Base-by-base conservation (phyloP, 64 coral and sea anemone genomes). In the Acropora yongei region DNA sequence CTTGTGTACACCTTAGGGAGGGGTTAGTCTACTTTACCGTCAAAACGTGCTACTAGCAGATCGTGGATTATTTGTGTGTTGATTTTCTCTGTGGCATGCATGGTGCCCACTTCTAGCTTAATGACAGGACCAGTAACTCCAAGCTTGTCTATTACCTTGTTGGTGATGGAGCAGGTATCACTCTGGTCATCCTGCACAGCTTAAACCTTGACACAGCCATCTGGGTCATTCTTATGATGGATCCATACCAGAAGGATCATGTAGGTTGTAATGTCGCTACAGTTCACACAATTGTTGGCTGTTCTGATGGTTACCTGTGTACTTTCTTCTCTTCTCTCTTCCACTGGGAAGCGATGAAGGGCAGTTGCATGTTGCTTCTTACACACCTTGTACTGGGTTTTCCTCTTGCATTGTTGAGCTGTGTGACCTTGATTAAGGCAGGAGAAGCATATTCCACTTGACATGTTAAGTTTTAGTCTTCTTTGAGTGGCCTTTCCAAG, bases 161-260 rank as follows among this genome's bases (percentile, higher is more conserved):
- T 41, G 0, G 95, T 97, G 4, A 97, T 47, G 41, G 93, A 96
- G 11, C 91, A 93, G 16, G 86, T 93, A 63, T 93, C 78, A 6
- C 92, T 89, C 72, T 90, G 91, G n/a, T 96, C 91, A 65, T 96
- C 95, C 5, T 93, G 67, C 4, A 96, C 81, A 0, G 95, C 95
- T 7, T 93, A 96, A 0, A 88, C 83, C 14, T 74, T 17, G 6
- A 93, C 47, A 47, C 84, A 57, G 1, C 43, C 17, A 13, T 88
- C 72, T 2, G 80, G 87, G 13, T 90, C 80, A 12, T 80, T 46
- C 76, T 96, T 71, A 88, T 93, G 87, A 43, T 87, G 87, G 3
- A 93, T 16, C 77, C 65, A 68, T 47, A 96, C 95, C 11, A 91
- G 91, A 44, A 97, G 30, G n/a, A 97, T 93, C 88, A 88, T 65